Evolutionary conservation across 2,888 invertebrate genomes (phyloP).

Genomic region (Caenorhabditis virilis): DNA sequence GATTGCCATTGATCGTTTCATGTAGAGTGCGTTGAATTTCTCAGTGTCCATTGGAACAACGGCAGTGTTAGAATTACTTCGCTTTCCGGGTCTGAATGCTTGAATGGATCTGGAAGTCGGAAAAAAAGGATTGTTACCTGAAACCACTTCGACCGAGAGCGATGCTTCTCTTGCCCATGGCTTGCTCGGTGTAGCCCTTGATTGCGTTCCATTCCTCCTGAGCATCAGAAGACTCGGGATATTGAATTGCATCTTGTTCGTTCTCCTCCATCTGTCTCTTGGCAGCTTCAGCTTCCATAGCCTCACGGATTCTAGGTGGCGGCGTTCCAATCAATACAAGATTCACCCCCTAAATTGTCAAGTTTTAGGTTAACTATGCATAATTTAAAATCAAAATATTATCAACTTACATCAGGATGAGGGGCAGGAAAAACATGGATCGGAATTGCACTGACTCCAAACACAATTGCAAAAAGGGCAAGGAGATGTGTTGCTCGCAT

Average conservation of each 20-base stretch:
- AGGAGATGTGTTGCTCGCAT: too few species aligned
- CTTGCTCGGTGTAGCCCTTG: constrained; percentile 20
- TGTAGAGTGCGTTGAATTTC: constrained; percentile 26
- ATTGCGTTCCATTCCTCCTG: constrained; percentile 30
- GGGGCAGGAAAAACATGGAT: background rate
- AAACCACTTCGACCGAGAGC: constrained; percentile 63
- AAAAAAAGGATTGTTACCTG: constrained; percentile 20
- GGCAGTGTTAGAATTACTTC: constrained; percentile 31
- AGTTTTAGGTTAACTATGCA: too few species aligned
- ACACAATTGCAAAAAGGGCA: too few species aligned
- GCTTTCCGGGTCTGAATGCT: constrained; percentile 27
- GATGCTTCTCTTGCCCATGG: constrained; percentile 57
- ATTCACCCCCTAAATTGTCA: constrained; percentile 16
- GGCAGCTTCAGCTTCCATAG: background rate
- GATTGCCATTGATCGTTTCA: constrained; percentile 59
- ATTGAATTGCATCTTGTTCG: too few species aligned
- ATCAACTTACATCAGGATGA: background rate
- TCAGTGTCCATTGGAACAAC: background rate
- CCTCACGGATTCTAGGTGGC: background rate
- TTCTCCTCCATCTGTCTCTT: too few species aligned
- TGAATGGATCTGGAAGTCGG: background rate
- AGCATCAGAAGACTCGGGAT: too few species aligned
- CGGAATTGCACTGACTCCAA: too few species aligned
- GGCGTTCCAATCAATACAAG: constrained; percentile 14
- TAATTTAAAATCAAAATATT: background rate